Base-by-base conservation (phyloP, 53 echinoderm and acorn worm genomes). In the Hippasteria phrygiana region DNA sequence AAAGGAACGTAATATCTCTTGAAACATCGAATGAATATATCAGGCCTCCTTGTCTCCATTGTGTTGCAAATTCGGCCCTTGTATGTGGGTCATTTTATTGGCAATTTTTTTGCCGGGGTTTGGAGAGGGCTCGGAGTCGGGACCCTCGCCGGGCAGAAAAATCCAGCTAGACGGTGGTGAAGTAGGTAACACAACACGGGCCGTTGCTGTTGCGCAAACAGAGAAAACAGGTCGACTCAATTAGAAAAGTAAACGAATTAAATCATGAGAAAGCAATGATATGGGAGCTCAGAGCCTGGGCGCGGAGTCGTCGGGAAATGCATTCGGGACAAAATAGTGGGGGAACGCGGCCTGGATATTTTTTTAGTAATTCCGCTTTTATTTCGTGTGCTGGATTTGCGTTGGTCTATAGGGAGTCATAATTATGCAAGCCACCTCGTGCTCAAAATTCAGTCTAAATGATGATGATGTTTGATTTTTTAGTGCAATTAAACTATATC, bases 161-260 rank as follows among this genome's bases (percentile, higher is more conserved):
- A 63, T 64, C 65, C 81, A 64, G 32, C 63, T 65, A 62, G 81
- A 46, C 41, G 81, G 64, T 47, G 48, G 63, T 76, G 63, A 65
- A 76, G 77, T 88, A 65, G 64, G 77, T 88, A 77, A 88, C 48
- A 62, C 77, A 76, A 88, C 77, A 88, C 88, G 88, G 48, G 63
- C 63, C 76, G 77, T 62, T 46, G 36, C 51, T 77, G 77, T 88
- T 88, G 88, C 88, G 77, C 77, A 76, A 88, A 88, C 88, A 88
- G 41, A 29, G 74, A 43, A 81, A 81, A 81, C 36, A 22, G 81
- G 81, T 81, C 81, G 81, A 62, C 43, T 81, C 81, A 81, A 81
- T 81, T 81, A 81, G 81, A 81, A 81, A 81, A 81, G 81, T 81
- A 24, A 81, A 81, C 64, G 81, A 81, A 81, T 81, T 81, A 81